phyloP scores from a whole-genome alignment of 37 sponge, comb jelly and placozoan species.

The Axinella damicornis region DNA sequence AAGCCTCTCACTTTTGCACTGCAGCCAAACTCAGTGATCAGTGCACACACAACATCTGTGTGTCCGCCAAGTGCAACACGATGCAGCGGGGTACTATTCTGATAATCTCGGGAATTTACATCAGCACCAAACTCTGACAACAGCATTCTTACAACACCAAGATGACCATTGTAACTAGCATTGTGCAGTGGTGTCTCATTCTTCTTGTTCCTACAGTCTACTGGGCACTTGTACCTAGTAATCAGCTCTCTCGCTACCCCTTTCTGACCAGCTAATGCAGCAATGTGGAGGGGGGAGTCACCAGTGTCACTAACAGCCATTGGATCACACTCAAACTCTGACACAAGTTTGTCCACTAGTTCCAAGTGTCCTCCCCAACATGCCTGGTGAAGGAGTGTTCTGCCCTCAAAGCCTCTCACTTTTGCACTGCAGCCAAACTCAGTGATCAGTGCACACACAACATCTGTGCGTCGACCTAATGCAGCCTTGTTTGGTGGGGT shows the following conservation, averaged over 20 bases:
- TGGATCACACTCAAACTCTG: not conserved
- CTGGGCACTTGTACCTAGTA: not conserved
- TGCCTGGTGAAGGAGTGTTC: constrained; percentile 3
- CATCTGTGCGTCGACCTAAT: not conserved
- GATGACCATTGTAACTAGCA: not conserved
- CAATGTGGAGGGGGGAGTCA: constrained; percentile 23
- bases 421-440: constrained; percentile 31
- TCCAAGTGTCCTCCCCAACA: constrained; percentile 2
- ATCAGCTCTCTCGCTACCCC: not conserved
- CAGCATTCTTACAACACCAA: not conserved
- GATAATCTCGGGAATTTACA: not conserved
- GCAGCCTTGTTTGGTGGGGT: constrained; percentile 28
- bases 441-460: constrained; percentile 18
- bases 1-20: constrained; percentile 5
- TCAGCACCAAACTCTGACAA: not conserved
- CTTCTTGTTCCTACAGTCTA: not conserved
- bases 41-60: constrained; percentile 7
- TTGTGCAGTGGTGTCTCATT: not conserved
- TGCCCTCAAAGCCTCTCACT: constrained; percentile 1
- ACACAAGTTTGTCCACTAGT: not conserved
- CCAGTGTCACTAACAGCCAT: constrained; percentile 27
- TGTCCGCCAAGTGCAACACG: constrained; percentile 1
- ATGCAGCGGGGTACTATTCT: constrained; percentile 1
- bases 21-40: constrained; percentile 42
- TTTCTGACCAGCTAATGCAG: not conserved